Base-by-base conservation (phyloP, 2,888 invertebrate species). In the Epirrhoe alternata region DNA sequence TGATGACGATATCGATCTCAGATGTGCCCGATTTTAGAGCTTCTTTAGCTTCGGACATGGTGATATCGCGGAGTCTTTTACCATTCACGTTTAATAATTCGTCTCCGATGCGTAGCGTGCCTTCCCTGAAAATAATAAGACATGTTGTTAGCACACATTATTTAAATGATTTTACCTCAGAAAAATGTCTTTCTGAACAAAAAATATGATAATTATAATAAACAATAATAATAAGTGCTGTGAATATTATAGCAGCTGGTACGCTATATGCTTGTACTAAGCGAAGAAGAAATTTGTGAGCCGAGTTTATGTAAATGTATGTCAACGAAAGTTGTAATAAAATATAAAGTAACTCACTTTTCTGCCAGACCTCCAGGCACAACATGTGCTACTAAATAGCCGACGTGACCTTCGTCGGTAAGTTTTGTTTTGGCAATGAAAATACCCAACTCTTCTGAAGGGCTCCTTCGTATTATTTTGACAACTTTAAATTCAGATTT, bases 41-140 rank as follows among this genome's bases (percentile, higher is more conserved):
- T 84, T 95, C 95, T 77, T 95, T 94, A 51, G 95, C 95, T 84
- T 95, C 95, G 0, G 94, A 85, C 95, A 95, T 95, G 33, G 94
- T 94, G 16, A 96, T 87, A 56, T 96, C 95, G 5, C 95, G 94
- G 56, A 97, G 90, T 74, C 95, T 90, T 69, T 94, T 94, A 10
- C 96, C 96, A 79, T 96, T 96, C 5, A 96, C 96, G 72, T 96
- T 96, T 31, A 96, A 92, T 31, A 97, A 94, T 81, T 96, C 96
- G 80, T 97, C 96, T 12, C 96, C 96, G 38, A 96, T 94, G 61
- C 94, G 93, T 61, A 97, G 85, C 0, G 95, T 94, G 0, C 96
- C 95, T 77, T 96, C 95, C 75, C 95, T 95, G 86, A 63, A 87
- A 90, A 77, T 61, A 47, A 47, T 14, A 47, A 3, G 6, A 16